phyloP scores from a whole-genome alignment of 2,113 vertebrate species.

The Epinephelus lanceolatus region DNA sequence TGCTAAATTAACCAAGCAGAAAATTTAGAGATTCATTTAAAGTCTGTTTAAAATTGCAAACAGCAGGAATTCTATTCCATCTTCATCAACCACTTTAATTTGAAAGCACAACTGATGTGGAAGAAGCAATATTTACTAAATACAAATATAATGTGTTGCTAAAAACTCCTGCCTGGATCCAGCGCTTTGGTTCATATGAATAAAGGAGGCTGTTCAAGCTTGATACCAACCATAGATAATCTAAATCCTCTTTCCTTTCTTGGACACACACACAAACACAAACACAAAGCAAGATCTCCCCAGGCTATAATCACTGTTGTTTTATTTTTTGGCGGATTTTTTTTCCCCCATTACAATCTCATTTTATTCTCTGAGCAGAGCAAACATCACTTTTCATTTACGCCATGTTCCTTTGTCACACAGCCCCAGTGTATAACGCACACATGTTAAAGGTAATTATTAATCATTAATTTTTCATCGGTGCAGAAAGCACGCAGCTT shows the following conservation, averaged over 20 bases:
- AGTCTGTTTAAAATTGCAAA: slow-evolving; percentile 20
- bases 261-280: slow-evolving; percentile 27
- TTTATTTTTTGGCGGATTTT: slow-evolving; percentile 36
- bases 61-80: slow-evolving; percentile 9
- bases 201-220: slow-evolving; percentile 50
- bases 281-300: slow-evolving; percentile 33
- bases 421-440: slow-evolving; percentile 28
- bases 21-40: not conserved
- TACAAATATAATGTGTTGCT: slow-evolving; percentile 22
- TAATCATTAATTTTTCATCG: slow-evolving; percentile 70
- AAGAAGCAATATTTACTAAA: slow-evolving; percentile 25
- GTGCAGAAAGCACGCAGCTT: slow-evolving; percentile 46
- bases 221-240: slow-evolving; percentile 62
- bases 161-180: slow-evolving; percentile 11
- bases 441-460: slow-evolving; percentile 57
- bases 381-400: slow-evolving; percentile 67
- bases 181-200: slow-evolving; percentile 39
- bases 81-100: slow-evolving; percentile 24
- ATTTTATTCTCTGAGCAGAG: slow-evolving; percentile 67
- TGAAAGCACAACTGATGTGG: slow-evolving; percentile 16
- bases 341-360: slow-evolving; percentile 46
- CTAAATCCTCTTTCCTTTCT: slow-evolving; percentile 34
- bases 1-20: slow-evolving; percentile 21
- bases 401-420: slow-evolving; percentile 62
- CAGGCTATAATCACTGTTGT: slow-evolving; percentile 62